A percentile compares a stretch with the other conserved stretches of the same genome.
These are phyloP conservation scores for Rhombomys opimus DNA, from an alignment of 2,113 vertebrate genomes.

Conservation along the genomic window DNA sequence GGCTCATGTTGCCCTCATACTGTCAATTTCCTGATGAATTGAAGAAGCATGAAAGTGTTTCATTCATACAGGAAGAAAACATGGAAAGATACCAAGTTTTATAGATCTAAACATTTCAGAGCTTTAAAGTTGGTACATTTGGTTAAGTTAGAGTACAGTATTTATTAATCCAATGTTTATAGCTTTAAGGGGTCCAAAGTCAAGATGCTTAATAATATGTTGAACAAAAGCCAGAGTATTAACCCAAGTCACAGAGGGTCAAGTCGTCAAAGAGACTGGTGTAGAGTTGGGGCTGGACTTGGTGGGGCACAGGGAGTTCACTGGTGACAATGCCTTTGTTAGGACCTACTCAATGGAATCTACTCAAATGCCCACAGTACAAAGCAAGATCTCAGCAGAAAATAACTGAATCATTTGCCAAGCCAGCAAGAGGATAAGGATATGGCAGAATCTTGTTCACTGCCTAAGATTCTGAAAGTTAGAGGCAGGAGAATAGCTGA, in stretches of 20 bases:
- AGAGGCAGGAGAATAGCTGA: not conserved
- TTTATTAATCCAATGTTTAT: not conserved
- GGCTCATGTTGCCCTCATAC: not conserved
- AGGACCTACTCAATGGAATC: not conserved
- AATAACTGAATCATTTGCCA: not conserved
- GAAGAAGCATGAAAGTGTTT: constrained; percentile 9
- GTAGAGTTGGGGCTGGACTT: not conserved
- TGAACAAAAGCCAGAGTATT: not conserved
- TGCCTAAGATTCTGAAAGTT: not conserved
- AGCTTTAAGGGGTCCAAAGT: constrained; percentile 1
- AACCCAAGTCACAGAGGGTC: not conserved
- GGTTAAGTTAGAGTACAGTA: not conserved
- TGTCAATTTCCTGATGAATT: constrained; percentile 8
- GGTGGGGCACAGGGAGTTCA: too few relatives aligned
- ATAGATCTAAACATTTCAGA: not conserved
- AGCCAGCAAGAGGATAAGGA: not conserved
- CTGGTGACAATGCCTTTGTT: not conserved
- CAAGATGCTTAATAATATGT: not conserved
- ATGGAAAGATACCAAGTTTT: not conserved
- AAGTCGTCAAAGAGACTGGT: not conserved
- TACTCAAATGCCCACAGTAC: not conserved
- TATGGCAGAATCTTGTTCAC: not conserved
- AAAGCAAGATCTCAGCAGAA: not conserved
- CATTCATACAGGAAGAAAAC: not conserved
- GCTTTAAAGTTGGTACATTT: not conserved